Evolutionary conservation across 2,888 invertebrate genomes (phyloP).

Genomic region (Oligia strigilis): DNA sequence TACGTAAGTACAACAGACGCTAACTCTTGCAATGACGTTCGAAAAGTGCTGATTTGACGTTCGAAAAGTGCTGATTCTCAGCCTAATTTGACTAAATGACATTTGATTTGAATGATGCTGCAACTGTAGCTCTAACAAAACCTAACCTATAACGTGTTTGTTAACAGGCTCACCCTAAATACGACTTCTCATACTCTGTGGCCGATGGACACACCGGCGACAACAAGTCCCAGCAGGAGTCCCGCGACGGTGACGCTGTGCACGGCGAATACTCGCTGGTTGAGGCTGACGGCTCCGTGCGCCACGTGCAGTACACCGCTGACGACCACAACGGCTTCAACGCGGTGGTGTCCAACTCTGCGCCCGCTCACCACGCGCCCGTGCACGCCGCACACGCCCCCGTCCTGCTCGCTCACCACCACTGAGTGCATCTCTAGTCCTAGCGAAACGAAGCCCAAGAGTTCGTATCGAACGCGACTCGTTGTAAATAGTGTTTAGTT

Average conservation of each 20-base stretch:
- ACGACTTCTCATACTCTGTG: constrained; percentile 90
- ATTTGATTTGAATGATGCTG: background rate
- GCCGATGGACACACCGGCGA: constrained; percentile 91
- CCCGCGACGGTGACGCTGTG: constrained; percentile 91
- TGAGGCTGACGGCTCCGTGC: constrained; percentile 89
- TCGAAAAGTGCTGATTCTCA: background rate
- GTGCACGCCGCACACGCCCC: constrained; percentile 69
- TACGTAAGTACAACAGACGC: constrained; percentile 73
- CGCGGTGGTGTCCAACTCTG: constrained; percentile 84
- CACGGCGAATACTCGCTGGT: constrained; percentile 88
- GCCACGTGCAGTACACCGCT: constrained; percentile 89
- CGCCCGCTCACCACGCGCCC: constrained; percentile 76
- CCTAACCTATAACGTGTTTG: constrained; percentile 21
- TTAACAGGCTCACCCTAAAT: constrained; percentile 90
- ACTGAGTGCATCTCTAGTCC: constrained; percentile 62
- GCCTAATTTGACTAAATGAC: background rate
- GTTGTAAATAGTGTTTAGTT: constrained; percentile 59
- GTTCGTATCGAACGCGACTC: constrained; percentile 31
- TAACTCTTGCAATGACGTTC: background rate
- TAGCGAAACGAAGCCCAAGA: constrained; percentile 18
- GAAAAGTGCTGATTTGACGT: too few relatives aligned
- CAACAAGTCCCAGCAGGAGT: constrained; percentile 91
- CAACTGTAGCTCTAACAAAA: background rate
- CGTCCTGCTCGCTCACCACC: constrained; percentile 73
- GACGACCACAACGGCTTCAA: constrained; percentile 89